Base-by-base conservation (phyloP, 2,113 vertebrate species). In the Podarcis cretensis region DNA sequence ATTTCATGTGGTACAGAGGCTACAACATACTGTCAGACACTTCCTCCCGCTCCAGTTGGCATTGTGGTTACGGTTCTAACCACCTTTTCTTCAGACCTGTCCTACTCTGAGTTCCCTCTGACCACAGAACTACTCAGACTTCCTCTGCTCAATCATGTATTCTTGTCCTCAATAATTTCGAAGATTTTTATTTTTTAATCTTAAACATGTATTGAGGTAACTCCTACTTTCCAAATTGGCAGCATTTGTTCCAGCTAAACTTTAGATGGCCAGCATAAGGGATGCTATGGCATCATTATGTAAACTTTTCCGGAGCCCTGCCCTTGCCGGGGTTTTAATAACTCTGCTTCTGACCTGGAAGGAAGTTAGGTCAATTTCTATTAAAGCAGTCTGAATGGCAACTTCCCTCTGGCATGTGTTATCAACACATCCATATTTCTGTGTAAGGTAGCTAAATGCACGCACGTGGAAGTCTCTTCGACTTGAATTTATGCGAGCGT, bases 321-420 rank as follows among this genome's bases (percentile, higher is more conserved):
- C 63, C 43, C 23, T 63, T 81, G 32, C 68, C 68, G 74, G 57
- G 40, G 63, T 54, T 81, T n/a, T 81, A 48, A 48, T 65, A 63
- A 71, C 20, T 10, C 37, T 59, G 30, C 77, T 63, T n/a, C 20
- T 89, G 68, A 89, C 40, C 59, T 76, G 79, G 37, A 81, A 85
- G 88, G 57, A 75, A 81, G 54, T 65, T 59, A 27, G 88, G 57
- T 81, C 68, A 85, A 35, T 48, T 75, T 80, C 68, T 73, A 81
- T 89, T 74, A 81, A 68, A 86, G 84, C n/a, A 57, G 9, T 76
- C 37, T 54, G 21, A 86, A 81, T 2, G 20, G n/a, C 4, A 76
- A 40, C 30, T 88, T 82, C 86, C 69, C 57, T 57, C 25, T 75
- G 37, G 57, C 35, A 75, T 75, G 54, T 4, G 48, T n/a, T 37